phyloP scores from a whole-genome alignment of 1,140 invertebrate genomes.

The Rhynchophorus ferrugineus region DNA sequence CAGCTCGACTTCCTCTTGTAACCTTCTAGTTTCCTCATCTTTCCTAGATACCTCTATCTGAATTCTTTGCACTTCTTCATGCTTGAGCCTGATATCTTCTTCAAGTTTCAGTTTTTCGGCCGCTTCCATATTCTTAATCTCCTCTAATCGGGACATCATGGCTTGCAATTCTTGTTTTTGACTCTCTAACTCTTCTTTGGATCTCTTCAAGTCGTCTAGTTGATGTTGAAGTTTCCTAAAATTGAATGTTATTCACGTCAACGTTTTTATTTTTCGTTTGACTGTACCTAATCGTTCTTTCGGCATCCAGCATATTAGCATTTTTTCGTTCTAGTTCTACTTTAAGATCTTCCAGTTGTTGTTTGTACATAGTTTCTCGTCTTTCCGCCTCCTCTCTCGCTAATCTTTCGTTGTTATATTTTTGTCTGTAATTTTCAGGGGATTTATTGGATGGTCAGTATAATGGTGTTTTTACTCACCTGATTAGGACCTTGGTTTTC shows the following conservation, averaged over 20 bases:
- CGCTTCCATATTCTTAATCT: constrained; percentile 77
- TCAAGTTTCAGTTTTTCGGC: constrained; percentile 82
- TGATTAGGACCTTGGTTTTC: constrained; percentile 24
- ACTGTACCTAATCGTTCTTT: constrained; percentile 71
- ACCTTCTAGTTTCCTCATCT: constrained; percentile 78
- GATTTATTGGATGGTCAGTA: too few species aligned
- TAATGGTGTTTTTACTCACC: constrained; percentile 12
- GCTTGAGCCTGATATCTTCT: constrained; percentile 80
- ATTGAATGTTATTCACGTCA: background rate
- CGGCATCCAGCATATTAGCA: constrained; percentile 73
- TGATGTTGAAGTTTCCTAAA: constrained; percentile 81
- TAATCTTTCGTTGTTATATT: constrained; percentile 28
- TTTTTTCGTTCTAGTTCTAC: constrained; percentile 81
- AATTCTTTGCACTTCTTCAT: constrained; percentile 80
- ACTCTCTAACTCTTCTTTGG: constrained; percentile 90
- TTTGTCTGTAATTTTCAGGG: constrained; percentile 29
- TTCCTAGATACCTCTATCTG: constrained; percentile 80
- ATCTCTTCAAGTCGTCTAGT: constrained; percentile 77
- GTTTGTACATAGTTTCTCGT: constrained; percentile 59
- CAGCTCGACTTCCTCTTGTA: constrained; percentile 66
- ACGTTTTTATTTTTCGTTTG: background rate
- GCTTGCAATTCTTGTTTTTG: constrained; percentile 75
- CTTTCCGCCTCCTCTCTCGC: constrained; percentile 32
- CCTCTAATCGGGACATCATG: constrained; percentile 88
- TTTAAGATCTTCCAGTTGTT: constrained; percentile 71